Conservation (phyloP, 1,140 invertebrate genomes). For the Wiebesia pumilae region DNA sequence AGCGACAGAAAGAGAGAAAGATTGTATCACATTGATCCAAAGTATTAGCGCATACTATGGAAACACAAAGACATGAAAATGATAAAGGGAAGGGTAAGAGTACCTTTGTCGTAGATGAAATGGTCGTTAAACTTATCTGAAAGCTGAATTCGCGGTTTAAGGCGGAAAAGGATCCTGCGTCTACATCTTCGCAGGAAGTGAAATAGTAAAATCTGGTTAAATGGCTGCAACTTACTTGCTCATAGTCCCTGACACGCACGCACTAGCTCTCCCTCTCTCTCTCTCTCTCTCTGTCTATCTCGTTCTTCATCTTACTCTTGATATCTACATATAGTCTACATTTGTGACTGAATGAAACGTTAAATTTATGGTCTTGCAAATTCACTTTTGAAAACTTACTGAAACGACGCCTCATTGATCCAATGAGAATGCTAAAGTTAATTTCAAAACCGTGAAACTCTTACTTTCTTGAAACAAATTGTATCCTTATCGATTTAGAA, state of each 20-base stretch:
- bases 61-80: background rate
- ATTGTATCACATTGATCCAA: conserved; percentile 11
- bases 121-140: conserved; percentile 43
- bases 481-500: too few species aligned
- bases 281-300: background rate
- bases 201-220: conserved; percentile 51
- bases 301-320: background rate
- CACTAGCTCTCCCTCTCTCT: background rate
- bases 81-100: background rate
- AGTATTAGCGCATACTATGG: conserved; percentile 6
- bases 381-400: conserved; percentile 41
- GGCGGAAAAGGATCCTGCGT: conserved; percentile 19
- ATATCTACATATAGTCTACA: background rate
- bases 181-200: background rate
- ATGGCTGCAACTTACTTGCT: conserved; percentile 11
- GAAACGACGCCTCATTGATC: background rate
- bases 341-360: conserved; percentile 39
- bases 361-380: conserved; percentile 44
- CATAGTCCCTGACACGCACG: background rate
- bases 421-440: background rate
- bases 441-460: background rate
- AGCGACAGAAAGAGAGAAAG: background rate
- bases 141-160: conserved; percentile 28
- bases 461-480: too few species aligned
- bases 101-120: conserved; percentile 20